These are phyloP conservation scores for Clivina fossor DNA, from an alignment of 2,888 invertebrate genomes.

Conservation along the genomic window DNA sequence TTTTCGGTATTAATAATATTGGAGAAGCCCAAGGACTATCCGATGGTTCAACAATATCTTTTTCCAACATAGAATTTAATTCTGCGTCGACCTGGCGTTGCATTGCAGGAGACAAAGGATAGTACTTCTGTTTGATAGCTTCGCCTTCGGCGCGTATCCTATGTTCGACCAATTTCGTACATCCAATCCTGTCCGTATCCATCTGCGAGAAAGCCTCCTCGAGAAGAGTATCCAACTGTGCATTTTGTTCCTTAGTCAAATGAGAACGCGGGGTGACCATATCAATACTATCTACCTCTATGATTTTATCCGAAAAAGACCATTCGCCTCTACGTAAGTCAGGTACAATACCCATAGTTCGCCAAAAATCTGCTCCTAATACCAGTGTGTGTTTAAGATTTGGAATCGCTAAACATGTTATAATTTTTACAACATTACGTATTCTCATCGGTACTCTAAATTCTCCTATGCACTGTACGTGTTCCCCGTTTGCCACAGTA, in stretches of 20 bases:
- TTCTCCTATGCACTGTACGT: neutral
- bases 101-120: neutral
- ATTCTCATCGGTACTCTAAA: neutral
- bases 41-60: too few species aligned
- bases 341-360: too few species aligned
- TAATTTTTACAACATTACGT: neutral
- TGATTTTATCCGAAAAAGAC: neutral
- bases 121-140: neutral
- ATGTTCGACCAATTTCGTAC: neutral
- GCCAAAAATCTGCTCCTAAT: too few species aligned
- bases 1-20: too few species aligned
- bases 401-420: neutral
- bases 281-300: too few species aligned
- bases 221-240: neutral
- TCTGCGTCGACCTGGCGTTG: neutral
- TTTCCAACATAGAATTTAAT: neutral
- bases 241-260: neutral
- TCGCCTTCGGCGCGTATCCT: neutral
- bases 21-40: too few species aligned
- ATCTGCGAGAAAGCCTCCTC: neutral
- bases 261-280: too few species aligned
- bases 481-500: neutral
- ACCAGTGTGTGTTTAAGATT: too few species aligned
- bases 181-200: neutral
- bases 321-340: too few species aligned